Percentiles rank a stretch among this genome's conserved stretches.
Evolutionary conservation across 1,140 invertebrate species (phyloP).

Genomic region (Philaenus spumarius): DNA sequence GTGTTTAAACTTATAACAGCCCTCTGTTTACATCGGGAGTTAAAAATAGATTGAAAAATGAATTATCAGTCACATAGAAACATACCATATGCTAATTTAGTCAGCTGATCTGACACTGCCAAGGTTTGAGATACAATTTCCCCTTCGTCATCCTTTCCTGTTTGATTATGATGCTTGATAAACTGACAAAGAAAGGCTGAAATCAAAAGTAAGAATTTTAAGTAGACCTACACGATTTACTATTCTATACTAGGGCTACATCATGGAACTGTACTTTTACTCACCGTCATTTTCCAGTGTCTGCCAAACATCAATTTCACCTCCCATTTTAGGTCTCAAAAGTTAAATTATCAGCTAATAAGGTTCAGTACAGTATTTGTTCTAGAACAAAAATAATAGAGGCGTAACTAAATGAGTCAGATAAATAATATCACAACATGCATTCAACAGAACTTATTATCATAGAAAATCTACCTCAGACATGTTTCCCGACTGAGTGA

Average conservation of each 20-base stretch:
- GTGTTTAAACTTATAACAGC: no score
- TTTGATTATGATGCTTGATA: background rate
- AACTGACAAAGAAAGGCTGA: background rate
- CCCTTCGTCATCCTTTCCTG: background rate
- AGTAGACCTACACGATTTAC: background rate
- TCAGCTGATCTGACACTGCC: conserved; percentile 28
- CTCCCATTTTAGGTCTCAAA: background rate
- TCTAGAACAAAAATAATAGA: no score
- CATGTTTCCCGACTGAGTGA: no score
- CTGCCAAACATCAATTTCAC: conserved; percentile 6
- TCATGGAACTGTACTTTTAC: background rate
- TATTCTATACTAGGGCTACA: background rate
- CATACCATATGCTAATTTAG: conserved; percentile 29
- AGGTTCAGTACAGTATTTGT: no score
- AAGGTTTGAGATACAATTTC: conserved; percentile 18
- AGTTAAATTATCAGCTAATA: no score
- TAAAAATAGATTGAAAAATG: no score
- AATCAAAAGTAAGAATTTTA: background rate
- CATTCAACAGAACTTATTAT: no score
- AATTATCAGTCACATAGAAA: background rate
- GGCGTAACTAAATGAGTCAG: no score
- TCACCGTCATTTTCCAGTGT: conserved; percentile 4
- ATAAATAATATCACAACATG: no score
- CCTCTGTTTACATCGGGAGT: no score
- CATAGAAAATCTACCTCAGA: no score